phyloP scores from a whole-genome alignment of 2,797 vertebrate species.

The Cyprinella venusta region DNA sequence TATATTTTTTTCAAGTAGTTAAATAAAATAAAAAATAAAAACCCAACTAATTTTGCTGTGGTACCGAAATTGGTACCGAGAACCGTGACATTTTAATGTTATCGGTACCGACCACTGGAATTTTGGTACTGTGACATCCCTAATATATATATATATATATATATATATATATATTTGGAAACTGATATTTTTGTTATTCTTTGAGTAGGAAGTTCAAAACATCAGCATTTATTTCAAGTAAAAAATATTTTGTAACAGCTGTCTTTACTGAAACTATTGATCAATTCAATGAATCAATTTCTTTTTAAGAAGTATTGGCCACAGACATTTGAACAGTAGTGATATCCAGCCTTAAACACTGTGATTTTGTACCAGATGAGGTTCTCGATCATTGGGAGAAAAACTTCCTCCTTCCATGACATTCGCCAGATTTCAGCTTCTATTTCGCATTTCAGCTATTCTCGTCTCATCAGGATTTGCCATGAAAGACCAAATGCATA shows the following conservation, averaged over 20 bases:
- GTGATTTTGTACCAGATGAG: slow-evolving; percentile 1
- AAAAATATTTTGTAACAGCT: not conserved
- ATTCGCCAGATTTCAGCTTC: not conserved
- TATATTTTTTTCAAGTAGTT: too few species aligned
- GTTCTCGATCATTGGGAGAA: not conserved
- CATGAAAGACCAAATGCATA: not conserved
- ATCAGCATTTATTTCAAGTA: not conserved
- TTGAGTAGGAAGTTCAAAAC: not conserved
- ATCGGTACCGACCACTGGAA: too few species aligned
- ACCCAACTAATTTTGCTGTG: too few species aligned
- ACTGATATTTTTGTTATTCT: too few species aligned
- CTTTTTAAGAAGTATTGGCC: not conserved
- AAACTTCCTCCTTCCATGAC: not conserved
- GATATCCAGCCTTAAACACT: slow-evolving; percentile 12
- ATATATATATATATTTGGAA: not conserved
- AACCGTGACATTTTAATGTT: too few species aligned
- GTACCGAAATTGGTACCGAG: too few species aligned
- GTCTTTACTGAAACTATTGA: not conserved
- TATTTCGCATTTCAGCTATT: slow-evolving; percentile 5
- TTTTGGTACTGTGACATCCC: too few species aligned
- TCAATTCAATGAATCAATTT: not conserved
- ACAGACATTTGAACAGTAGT: not conserved
- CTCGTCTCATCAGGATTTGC: slow-evolving; percentile 2
- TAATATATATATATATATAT: too few species aligned
- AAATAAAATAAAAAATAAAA: too few species aligned